Base-by-base conservation (phyloP, 2,888 invertebrate genomes). In the Melipona bicolor region DNA sequence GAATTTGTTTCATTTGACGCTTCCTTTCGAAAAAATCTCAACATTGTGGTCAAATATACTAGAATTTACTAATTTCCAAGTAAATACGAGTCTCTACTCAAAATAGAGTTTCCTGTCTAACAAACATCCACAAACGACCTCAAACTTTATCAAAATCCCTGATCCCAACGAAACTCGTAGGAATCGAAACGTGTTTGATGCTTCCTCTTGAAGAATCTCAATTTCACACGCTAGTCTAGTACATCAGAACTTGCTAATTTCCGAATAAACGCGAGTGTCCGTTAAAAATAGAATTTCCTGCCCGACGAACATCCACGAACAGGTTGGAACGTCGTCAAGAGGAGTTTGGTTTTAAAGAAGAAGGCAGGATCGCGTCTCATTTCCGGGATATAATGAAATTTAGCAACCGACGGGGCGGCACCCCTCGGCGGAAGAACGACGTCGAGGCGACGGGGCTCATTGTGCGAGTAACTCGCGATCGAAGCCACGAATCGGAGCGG, bases 361-460 rank as follows among this genome's bases (percentile, higher is more conserved):
- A 19, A 36, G 1, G 52, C 32, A 52, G 68, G 27, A 67, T 43
- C 9, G 36, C 77, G 64, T 81, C 83, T 87, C 72, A 85, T 87
- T 87, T 87, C 79, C 85, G 75, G 50, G 79, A 62, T 83, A 76
- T 85, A 85, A 87, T 85, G 83, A 83, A 83, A 83, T 84, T 70
- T 74, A 78, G 77, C 61, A 59, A 74, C 32, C n/a, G 61, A 3
- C 56, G 19, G 59, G 74, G 62, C 36, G 5, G 43, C 56, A 43
- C 52, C 59, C 32, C 69, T 24, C 76, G 27, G 76, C 43, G 43
- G 43, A 43, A 24, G 62, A 68, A 76, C 72, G 43, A 49, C 64
- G 73, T 54, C 76, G 68, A 65, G 77, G 71, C 75, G 32, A 79
- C 79, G 52, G 74, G 64, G 36, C 77, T 24, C 75, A 87, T 87